These are phyloP conservation scores for Cottus gobio DNA, from an alignment of 2,113 vertebrate genomes.

Conservation along the genomic window DNA sequence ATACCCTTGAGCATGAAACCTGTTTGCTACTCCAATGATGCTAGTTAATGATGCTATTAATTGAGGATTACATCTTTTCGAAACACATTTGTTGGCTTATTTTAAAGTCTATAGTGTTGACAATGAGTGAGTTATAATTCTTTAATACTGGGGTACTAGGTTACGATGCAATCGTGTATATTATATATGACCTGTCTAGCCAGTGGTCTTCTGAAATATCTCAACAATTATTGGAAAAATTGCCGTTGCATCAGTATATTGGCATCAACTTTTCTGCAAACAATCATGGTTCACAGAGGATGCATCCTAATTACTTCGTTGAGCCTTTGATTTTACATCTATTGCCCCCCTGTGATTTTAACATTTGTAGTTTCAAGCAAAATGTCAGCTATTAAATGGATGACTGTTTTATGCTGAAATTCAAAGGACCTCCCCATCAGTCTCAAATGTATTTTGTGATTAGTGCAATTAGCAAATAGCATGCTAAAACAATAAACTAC, in stretches of 20 bases:
- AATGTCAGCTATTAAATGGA: too few relatives aligned
- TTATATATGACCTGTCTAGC: background rate
- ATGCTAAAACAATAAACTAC: background rate
- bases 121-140: background rate
- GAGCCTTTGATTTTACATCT: background rate
- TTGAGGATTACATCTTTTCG: background rate
- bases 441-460: too few relatives aligned
- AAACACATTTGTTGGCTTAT: background rate
- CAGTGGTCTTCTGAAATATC: background rate
- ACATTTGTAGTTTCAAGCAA: background rate
- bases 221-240: background rate
- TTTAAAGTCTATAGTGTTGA: background rate
- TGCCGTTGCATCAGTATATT: background rate
- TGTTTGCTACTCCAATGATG: background rate
- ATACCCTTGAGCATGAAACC: constrained; percentile 26
- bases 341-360: background rate
- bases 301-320: background rate
- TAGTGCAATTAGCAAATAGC: too few relatives aligned
- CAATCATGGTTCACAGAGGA: background rate
- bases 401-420: too few relatives aligned
- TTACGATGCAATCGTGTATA: background rate
- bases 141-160: background rate
- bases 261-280: background rate
- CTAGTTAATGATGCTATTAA: background rate
- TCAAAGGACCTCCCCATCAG: background rate